Conservation (phyloP, 2,113 vertebrate species). For the Microtus ochrogaster region DNA sequence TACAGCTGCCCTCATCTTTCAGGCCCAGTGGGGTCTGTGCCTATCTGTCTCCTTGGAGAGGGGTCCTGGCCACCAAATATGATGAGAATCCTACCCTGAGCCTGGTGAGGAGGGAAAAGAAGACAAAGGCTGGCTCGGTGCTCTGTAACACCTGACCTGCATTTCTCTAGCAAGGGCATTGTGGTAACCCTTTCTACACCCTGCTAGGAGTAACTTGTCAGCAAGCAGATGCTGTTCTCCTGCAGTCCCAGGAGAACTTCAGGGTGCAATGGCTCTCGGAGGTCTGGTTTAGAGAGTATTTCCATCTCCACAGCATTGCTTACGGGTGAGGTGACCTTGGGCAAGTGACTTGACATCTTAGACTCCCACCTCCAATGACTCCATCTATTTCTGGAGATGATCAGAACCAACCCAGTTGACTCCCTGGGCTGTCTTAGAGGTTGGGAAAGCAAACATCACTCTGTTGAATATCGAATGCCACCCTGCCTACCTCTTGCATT, state of each 20-base stretch:
- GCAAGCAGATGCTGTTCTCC: not conserved
- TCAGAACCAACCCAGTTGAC: not conserved
- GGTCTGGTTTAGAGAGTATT: not conserved
- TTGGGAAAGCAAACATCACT: not conserved
- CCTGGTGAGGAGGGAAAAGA: not conserved
- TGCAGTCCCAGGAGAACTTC: not conserved
- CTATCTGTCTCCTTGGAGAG: not conserved
- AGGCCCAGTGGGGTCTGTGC: not conserved
- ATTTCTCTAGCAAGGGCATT: not conserved
- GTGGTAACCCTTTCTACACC: not conserved
- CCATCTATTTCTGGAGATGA: slow-evolving; percentile 18
- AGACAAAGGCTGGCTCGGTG: not conserved
- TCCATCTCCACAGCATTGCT: not conserved
- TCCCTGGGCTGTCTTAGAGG: not conserved
- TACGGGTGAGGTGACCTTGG: slow-evolving; percentile 29
- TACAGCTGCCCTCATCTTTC: not conserved
- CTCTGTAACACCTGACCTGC: not conserved
- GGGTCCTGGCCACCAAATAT: not conserved
- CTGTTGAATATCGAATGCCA: slow-evolving; percentile 51
- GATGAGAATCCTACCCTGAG: not conserved
- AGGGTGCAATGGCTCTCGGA: not conserved
- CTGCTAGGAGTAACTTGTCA: slow-evolving; percentile 2
- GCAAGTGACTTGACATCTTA: slow-evolving; percentile 51
- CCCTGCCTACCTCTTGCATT: not conserved
- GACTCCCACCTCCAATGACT: slow-evolving; percentile 35